phyloP scores from a whole-genome alignment of 2,113 vertebrate genomes.

The Spea multiplicata region DNA sequence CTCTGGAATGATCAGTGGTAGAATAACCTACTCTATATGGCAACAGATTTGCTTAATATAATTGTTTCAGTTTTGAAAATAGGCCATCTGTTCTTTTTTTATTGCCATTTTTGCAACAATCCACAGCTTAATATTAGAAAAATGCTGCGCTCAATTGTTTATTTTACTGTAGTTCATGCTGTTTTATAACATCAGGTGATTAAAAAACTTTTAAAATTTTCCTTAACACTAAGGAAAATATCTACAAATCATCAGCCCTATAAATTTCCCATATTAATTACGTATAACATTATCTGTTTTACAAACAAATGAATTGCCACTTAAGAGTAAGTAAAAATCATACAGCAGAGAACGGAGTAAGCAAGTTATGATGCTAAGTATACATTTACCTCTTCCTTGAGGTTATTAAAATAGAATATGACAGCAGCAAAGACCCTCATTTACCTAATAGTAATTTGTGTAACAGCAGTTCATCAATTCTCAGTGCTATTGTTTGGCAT shows the following conservation, averaged over 20 bases:
- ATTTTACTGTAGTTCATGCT: too few relatives aligned
- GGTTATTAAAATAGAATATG: slow-evolving; percentile 17
- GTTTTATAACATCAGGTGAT: too few relatives aligned
- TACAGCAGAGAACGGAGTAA: neutral
- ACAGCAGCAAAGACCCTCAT: slow-evolving; percentile 20
- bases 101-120: neutral
- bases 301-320: too few relatives aligned
- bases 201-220: too few relatives aligned
- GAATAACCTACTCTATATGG: neutral
- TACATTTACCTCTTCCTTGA: neutral
- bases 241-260: too few relatives aligned
- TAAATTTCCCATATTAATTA: too few relatives aligned
- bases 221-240: too few relatives aligned
- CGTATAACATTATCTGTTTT: too few relatives aligned
- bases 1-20: too few relatives aligned
- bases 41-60: neutral
- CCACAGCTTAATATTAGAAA: neutral
- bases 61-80: neutral
- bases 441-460: slow-evolving; percentile 26
- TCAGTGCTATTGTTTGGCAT: slow-evolving; percentile 36
- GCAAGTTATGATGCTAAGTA: slow-evolving; percentile 1
- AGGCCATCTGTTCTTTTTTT: slow-evolving; percentile 17
- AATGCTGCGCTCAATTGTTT: too few relatives aligned
- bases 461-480: slow-evolving; percentile 29
- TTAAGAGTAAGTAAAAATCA: too few relatives aligned